These are phyloP conservation scores for Tetranychus cinnabarinus DNA, from an alignment of 1,140 invertebrate species.

Conservation along the genomic window DNA sequence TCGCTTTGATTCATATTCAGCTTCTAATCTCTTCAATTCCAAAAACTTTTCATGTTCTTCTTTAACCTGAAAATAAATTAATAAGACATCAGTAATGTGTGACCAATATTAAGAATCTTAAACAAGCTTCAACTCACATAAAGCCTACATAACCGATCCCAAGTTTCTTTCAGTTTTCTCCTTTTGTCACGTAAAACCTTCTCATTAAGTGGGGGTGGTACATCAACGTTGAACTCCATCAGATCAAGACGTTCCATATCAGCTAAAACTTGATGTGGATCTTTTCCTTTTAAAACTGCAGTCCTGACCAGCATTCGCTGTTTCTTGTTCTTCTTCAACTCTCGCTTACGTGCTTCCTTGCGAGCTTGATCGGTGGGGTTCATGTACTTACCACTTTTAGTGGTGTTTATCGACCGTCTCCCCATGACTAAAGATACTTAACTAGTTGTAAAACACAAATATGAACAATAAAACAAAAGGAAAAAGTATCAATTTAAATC, in stretches of 20 bases:
- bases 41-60: conserved; percentile 83
- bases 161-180: conserved; percentile 81
- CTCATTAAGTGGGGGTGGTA: conserved; percentile 78
- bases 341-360: conserved; percentile 89
- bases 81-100: background rate
- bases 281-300: conserved; percentile 93
- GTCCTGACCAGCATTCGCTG: conserved; percentile 81
- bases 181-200: conserved; percentile 90
- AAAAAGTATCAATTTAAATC: background rate
- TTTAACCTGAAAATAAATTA: conserved; percentile 42
- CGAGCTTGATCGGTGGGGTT: conserved; percentile 94
- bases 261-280: conserved; percentile 72
- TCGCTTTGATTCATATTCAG: conserved; percentile 73
- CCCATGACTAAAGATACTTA: background rate
- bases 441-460: too few relatives aligned
- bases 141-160: conserved; percentile 74
- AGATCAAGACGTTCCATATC: conserved; percentile 95
- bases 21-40: conserved; percentile 66
- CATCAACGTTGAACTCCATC: conserved; percentile 88
- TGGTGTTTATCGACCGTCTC: conserved; percentile 81
- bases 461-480: background rate
- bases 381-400: conserved; percentile 99
- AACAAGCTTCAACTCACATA: conserved; percentile 53
- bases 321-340: conserved; percentile 93
- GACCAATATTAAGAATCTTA: background rate